Evolutionary conservation across 2,797 vertebrate species (phyloP).

Genomic region (Myotis findleyi): DNA sequence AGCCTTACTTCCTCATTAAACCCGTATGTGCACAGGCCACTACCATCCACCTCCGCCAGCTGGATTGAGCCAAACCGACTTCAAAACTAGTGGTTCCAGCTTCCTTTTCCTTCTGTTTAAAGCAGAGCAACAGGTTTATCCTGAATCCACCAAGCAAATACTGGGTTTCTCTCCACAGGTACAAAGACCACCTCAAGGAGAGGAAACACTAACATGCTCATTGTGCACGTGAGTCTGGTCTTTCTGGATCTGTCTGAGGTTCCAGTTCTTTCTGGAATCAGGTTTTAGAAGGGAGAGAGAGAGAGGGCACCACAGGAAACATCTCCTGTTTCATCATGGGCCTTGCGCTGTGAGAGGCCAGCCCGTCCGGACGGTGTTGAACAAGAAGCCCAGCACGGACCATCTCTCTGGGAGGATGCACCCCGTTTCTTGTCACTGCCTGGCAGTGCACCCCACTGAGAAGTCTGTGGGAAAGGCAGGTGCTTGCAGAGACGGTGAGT

Average conservation of each 20-base stretch:
- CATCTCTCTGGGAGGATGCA: neutral
- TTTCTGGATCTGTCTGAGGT: neutral
- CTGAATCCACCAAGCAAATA: conserved; percentile 44
- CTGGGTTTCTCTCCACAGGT: neutral
- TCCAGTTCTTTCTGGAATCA: conserved; percentile 17
- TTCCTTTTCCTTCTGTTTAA: conserved; percentile 28
- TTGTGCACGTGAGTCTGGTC: neutral
- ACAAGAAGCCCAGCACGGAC: neutral
- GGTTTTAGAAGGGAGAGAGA: conserved; percentile 21
- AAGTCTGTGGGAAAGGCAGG: neutral
- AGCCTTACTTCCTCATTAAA: neutral
- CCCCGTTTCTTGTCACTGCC: neutral
- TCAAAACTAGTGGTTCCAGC: neutral
- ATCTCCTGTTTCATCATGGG: neutral
- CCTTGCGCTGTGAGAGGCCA: neutral
- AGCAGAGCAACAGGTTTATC: neutral
- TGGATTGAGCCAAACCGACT: neutral
- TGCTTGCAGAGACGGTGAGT: neutral
- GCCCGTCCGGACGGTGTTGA: neutral
- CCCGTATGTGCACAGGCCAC: neutral
- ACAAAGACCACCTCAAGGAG: neutral
- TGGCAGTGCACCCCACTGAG: neutral
- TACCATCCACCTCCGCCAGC: neutral
- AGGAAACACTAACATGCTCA: neutral
- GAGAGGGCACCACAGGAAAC: neutral